A percentile compares a stretch with the other conserved stretches of the same genome.
Conservation (phyloP, 35 echinoderm and acorn worm genomes). For the Holothuria glaberrima region DNA sequence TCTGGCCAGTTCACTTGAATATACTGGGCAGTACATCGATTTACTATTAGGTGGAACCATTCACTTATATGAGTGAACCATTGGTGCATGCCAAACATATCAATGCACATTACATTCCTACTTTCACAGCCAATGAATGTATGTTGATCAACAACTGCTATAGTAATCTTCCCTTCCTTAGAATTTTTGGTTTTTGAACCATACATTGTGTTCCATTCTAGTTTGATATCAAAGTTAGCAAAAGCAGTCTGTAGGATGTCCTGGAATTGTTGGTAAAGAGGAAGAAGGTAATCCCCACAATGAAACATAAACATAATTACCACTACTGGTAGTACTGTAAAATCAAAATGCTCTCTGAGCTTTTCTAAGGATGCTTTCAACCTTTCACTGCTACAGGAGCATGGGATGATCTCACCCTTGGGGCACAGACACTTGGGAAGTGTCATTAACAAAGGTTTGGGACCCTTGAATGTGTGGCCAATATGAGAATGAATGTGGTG, state of each 20-base stretch:
- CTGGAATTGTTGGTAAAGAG: not conserved
- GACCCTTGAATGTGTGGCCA: slow-evolving; percentile 4
- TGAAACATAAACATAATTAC: slow-evolving; percentile 17
- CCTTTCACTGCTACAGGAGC: not conserved
- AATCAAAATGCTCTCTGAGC: not conserved
- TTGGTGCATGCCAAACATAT: slow-evolving; percentile 24
- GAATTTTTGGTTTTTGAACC: not conserved
- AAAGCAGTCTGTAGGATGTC: not conserved
- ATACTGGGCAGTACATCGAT: not conserved
- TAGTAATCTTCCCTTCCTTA: not conserved
- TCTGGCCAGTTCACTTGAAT: slow-evolving; percentile 20
- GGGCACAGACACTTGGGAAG: not conserved
- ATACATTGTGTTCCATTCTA: slow-evolving; percentile 28
- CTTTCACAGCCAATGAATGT: slow-evolving; percentile 37
- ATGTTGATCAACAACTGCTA: slow-evolving; percentile 27
- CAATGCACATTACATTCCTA: slow-evolving; percentile 13
- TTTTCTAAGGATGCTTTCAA: not conserved
- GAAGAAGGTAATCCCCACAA: not conserved
- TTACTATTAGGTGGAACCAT: not conserved
- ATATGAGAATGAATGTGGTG: not conserved
- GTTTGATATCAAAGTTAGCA: not conserved
- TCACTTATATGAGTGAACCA: not conserved
- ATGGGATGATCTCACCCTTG: not conserved
- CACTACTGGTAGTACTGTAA: not conserved
- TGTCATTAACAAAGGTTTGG: not conserved